These are phyloP conservation scores for Aegotheles bennettii DNA, from an alignment of 2,113 vertebrate genomes.

Conservation along the genomic window DNA sequence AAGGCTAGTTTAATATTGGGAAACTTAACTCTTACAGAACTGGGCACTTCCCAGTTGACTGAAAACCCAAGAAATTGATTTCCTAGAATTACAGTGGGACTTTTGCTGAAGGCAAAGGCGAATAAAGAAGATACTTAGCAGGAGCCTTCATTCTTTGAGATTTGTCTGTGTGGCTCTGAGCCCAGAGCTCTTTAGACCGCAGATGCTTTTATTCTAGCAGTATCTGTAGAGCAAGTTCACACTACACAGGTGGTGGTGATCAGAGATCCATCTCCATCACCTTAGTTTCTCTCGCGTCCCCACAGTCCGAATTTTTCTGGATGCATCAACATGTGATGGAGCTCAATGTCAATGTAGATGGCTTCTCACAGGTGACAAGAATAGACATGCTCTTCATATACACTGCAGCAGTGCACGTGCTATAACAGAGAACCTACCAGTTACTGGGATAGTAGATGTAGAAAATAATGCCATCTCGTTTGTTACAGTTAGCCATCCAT, in stretches of 20 bases:
- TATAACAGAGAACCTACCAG: background rate
- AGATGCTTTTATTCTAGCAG: background rate
- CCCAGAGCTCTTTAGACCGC: background rate
- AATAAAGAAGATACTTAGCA: background rate
- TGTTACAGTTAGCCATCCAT: background rate
- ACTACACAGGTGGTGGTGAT: background rate
- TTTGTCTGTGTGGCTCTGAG: background rate
- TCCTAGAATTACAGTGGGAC: background rate
- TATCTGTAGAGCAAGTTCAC: background rate
- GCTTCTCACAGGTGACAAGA: background rate
- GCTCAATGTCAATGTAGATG: background rate
- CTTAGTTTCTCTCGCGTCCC: background rate
- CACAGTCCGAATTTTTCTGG: background rate
- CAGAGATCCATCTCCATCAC: accelerated
- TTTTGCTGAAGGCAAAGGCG: background rate
- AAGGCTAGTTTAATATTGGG: background rate
- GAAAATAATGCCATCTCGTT: background rate
- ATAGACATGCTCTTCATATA: background rate
- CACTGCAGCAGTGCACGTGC: background rate
- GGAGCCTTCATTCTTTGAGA: background rate
- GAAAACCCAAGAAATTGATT: background rate
- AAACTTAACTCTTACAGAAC: background rate
- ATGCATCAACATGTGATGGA: background rate
- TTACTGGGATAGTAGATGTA: background rate
- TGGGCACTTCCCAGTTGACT: background rate